These are phyloP conservation scores for Nyctibius grandis DNA, from an alignment of 2,797 vertebrate genomes.

Conservation along the genomic window DNA sequence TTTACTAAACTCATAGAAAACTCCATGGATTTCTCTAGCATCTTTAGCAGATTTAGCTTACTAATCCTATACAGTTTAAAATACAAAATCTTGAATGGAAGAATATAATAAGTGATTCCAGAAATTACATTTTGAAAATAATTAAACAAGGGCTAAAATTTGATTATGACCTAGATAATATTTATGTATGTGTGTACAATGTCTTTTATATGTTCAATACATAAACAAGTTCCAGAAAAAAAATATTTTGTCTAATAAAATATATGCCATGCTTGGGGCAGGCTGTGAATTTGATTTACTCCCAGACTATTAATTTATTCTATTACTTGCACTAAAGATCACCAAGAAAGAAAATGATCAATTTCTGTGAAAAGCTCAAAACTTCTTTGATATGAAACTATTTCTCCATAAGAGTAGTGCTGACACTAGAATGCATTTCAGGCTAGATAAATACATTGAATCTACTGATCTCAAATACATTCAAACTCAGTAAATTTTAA, in stretches of 20 bases:
- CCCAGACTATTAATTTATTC: not conserved
- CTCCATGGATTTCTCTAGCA: not conserved
- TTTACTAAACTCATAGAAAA: not conserved
- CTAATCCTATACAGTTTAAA: not conserved
- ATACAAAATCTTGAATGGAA: not conserved
- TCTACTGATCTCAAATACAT: not conserved
- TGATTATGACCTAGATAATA: accelerated
- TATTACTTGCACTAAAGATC: not conserved
- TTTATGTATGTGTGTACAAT: not conserved
- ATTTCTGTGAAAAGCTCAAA: not conserved
- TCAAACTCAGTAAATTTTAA: not conserved
- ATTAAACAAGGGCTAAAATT: not conserved
- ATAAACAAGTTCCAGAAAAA: not conserved
- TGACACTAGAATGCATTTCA: not conserved
- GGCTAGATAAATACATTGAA: not conserved
- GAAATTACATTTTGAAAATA: not conserved
- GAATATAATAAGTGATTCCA: not conserved
- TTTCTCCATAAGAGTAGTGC: not conserved
- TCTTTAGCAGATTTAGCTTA: not conserved
- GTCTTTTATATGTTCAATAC: not conserved
- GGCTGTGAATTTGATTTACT: not conserved
- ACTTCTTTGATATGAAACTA: not conserved
- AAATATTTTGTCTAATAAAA: not conserved
- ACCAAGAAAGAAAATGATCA: not conserved
- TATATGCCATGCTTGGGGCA: not conserved